These are phyloP conservation scores for Athalia rosae DNA, from an alignment of 2,888 invertebrate species.

Conservation along the genomic window DNA sequence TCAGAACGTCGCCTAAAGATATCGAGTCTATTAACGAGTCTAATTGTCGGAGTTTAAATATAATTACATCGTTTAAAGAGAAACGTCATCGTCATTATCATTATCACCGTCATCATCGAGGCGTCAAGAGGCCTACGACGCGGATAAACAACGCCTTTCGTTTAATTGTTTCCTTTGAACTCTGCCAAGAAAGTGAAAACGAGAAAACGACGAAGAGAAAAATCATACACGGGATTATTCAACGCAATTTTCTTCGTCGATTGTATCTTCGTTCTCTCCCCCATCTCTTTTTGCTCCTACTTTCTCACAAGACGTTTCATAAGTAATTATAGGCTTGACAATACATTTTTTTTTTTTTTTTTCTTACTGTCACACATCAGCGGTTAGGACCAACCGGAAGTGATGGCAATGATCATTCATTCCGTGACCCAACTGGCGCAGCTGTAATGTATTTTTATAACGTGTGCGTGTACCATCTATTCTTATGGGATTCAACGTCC, in stretches of 20 bases:
- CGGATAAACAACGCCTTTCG: background rate
- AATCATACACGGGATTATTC: background rate
- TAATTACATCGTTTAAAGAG: conserved; percentile 22
- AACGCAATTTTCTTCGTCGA: background rate
- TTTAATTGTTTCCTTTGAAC: background rate
- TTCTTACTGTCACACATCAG: conserved; percentile 29
- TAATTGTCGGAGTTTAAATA: background rate
- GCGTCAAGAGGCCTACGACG: background rate
- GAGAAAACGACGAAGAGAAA: background rate
- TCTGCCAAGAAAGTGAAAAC: background rate
- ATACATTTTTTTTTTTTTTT: background rate
- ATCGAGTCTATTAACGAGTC: conserved; percentile 27
- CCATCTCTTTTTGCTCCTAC: background rate
- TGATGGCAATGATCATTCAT: background rate
- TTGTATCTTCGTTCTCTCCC: background rate
- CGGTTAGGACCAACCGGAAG: conserved; percentile 34
- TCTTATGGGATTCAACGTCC: background rate
- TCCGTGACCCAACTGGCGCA: background rate
- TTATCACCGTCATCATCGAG: no score
- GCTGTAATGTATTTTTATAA: conserved; percentile 23
- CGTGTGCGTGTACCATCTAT: background rate
- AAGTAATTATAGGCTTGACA: conserved; percentile 25
- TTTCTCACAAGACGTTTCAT: background rate
- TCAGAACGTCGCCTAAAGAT: background rate
- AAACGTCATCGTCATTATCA: background rate